Percentiles rank a stretch among this genome's conserved stretches.
phyloP scores from a whole-genome alignment of 2,113 vertebrate genomes.

The Lagopus muta region DNA sequence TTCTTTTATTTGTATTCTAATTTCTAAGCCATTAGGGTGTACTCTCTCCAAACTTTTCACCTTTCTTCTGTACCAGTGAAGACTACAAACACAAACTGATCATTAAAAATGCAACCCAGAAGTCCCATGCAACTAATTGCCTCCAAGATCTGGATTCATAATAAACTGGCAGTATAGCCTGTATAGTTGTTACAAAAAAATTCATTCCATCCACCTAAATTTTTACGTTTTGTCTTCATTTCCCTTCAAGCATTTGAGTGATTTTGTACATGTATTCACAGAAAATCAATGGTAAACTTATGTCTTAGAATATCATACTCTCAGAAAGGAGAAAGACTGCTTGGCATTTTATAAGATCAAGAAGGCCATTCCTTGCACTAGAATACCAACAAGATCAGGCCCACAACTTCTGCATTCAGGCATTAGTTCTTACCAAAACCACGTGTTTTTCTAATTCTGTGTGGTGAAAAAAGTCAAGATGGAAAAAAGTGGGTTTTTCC shows the following conservation, averaged over 20 bases:
- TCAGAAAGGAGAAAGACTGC: background rate
- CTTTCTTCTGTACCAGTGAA: background rate
- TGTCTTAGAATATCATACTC: background rate
- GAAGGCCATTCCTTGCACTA: background rate
- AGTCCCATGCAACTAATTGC: background rate
- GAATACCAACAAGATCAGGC: background rate
- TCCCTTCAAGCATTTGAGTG: background rate
- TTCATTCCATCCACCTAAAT: background rate
- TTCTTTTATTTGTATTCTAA: conserved; percentile 3
- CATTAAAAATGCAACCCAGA: background rate
- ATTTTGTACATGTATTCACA: background rate
- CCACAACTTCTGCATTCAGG: background rate
- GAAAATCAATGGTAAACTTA: background rate
- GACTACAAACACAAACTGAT: background rate
- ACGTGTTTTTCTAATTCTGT: background rate
- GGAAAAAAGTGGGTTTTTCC: background rate
- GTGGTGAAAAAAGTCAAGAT: background rate
- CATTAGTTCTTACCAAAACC: background rate
- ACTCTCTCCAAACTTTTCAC: background rate
- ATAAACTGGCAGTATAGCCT: background rate
- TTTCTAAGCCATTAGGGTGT: background rate
- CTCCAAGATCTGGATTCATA: background rate
- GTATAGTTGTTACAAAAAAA: background rate
- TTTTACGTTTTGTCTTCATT: background rate
- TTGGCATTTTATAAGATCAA: background rate